A percentile compares a stretch with the other conserved stretches of the same genome.
Conservation (phyloP, 2,888 invertebrate genomes). For the Epinotia bilunana region DNA sequence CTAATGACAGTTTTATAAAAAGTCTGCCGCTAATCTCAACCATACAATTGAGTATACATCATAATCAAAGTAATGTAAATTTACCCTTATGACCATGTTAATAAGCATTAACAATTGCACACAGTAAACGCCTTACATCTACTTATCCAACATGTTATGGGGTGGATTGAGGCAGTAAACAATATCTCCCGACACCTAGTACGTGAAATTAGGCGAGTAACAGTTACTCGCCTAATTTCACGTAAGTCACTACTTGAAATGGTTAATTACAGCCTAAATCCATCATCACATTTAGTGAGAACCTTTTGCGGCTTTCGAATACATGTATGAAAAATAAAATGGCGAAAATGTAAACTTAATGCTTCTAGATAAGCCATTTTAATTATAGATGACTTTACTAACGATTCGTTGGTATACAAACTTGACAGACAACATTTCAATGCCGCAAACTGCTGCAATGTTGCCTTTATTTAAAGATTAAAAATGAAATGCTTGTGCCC, state of each 20-base stretch:
- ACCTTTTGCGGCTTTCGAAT: slow-evolving; percentile 54
- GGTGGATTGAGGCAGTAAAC: slow-evolving; percentile 81
- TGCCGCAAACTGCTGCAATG: no score
- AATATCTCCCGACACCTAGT: slow-evolving; percentile 51
- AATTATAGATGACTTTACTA: not conserved
- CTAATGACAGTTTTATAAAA: no score
- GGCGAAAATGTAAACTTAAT: slow-evolving; percentile 19
- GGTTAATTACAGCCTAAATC: slow-evolving; percentile 81
- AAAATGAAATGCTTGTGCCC: no score
- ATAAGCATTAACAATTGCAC: slow-evolving; percentile 80
- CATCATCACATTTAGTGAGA: slow-evolving; percentile 73
- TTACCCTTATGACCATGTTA: slow-evolving; percentile 23
- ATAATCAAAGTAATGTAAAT: slow-evolving; percentile 6
- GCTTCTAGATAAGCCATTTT: not conserved
- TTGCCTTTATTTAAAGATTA: not conserved
- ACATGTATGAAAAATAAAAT: slow-evolving; percentile 19
- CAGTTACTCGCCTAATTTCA: no score
- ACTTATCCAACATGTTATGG: slow-evolving; percentile 72
- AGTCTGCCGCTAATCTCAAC: no score
- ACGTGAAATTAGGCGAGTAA: slow-evolving; percentile 56
- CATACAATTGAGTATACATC: not conserved
- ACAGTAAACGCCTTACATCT: slow-evolving; percentile 69
- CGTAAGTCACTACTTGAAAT: no score
- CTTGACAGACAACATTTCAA: not conserved
- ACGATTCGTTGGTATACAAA: not conserved